Base-by-base conservation (phyloP, 2,797 vertebrate genomes). In the Falco cherrug region DNA sequence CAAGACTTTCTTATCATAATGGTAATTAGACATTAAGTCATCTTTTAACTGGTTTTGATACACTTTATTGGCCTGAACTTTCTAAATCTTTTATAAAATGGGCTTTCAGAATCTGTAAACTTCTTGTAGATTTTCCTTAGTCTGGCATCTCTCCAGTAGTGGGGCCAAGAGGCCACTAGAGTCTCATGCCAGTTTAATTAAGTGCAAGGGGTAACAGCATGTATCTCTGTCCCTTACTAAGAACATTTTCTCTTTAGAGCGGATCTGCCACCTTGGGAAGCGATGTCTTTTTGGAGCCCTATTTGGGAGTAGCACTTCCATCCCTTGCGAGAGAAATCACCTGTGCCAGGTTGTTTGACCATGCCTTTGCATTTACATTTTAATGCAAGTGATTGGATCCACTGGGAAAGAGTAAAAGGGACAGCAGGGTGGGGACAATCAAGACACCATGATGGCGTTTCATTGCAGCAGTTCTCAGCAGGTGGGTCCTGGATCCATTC, bases 391-490 rank as follows among this genome's bases (percentile, higher is more conserved):
- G 68, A 6, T 0, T 6, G 69, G 29, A 9, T 21, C 11, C 21
- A 17, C 57, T 19, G 13, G 13, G 7, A 48, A 21, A 37, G 43
- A 43, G 31, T 7, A 8, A 16, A 37, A 12, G 18, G 25, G 51
- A 7, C 13, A 19, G 20, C 13, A 19, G 20, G 31, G 20, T 20
- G 33, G 25, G 37, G 8, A 25, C 39, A 16, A 2, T 12, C 7
- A 47, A 3, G 47, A 13, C 14, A 31, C 13, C n/a, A 25, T 35
- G 31, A 20, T 2, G 1, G 16, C 1, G 4, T 22, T 13, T 6
- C 19, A 4, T 35, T 41, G 3, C 24, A 26, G 41, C n/a, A 8
- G 60, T 11, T 37, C 37, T 28, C 41, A 19, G 63, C 51, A 12
- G 26, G 9, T 6, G 41, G 15, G 41, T 9, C 25, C 39, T 29